Base-by-base conservation (phyloP, 1,140 invertebrate species). In the Heterodera schachtii region DNA sequence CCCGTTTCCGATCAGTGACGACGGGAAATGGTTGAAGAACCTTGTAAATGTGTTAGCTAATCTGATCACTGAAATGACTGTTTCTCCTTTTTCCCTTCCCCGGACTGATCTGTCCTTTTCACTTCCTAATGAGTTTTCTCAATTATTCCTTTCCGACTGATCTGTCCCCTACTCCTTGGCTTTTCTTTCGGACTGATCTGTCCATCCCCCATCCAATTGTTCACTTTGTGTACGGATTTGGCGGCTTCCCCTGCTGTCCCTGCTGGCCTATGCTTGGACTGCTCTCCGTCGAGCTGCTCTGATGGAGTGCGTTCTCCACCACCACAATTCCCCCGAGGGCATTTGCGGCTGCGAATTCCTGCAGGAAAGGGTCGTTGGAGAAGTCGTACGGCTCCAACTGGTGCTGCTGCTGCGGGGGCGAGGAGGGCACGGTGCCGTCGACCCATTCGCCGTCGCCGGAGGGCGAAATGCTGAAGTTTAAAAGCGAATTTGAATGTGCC, bases 351-450 rank as follows among this genome's bases (percentile, higher is more conserved):
- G 76, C 21, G 46, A 78, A 78, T 8, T 78, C 76, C 44, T 78
- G 76, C 66, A 78, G 76, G 31, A 78, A 78, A 4, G 76, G 76
- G 47, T 78, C 76, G 21, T 31, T 78, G 49, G 76, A 78, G 70
- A 69, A 78, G 66, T 78, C 76, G 60, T 78, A 78, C 31, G 76
- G 76, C 21, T 78, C 76, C 70, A 78, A 31, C 47, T 78, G 76
- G 13, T 78, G 76, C 31, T 78, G 76, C 31, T 78, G 76, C 66
- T 78, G 76, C 3, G 76, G 70, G 5, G 11, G 13, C 44, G 76
- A 64, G 70, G 64, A 49, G 19, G 52, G 46, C 19, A 64, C 74
- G 46, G 21, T 41, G 46, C 57, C 57, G 19, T 60, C 19, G 57
- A 16, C 21, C 69, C 69, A 71, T 71, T 71, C n/a, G 3, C 9